Base-by-base conservation (phyloP, 2,888 invertebrate genomes). In the Pollenia griseotomentosa region DNA sequence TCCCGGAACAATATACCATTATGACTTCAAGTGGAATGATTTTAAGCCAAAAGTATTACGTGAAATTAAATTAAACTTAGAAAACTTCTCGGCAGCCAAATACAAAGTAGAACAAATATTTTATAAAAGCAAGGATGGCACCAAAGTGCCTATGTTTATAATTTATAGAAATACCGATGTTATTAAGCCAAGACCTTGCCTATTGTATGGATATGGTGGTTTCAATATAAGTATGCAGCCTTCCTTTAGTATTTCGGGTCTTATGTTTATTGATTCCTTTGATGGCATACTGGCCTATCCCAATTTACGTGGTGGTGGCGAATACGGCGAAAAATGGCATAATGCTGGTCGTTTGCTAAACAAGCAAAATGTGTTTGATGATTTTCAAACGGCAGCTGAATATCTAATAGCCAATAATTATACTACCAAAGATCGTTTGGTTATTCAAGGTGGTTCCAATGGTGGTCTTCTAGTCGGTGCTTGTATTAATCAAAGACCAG, bases 301-400 rank as follows among this genome's bases (percentile, higher is more conserved):
- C 42, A 99, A 99, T 94, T 96, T 99, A 78, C 95, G 99, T 68
- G 99, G 99, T 77, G 99, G 99, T 91, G 98, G 98, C 1, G 99
- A 99, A 93, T 99, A 99, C 93, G 99, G 99, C 59, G 98, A 99
- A 93, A 96, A 96, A 89, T 99, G 99, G 99, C 99, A 99, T 94
- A 97, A 98, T 93, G 97, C 95, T 8, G 99, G 99, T 2, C 96
- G 97, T 33, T 94, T 97, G 87, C 95, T 96, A 4, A 98, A 98
- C 92, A 99, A 99, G 92, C 99, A 99, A 94, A 99, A 99, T 94
- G 97, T 97, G 65, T 99, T 99, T 93, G 97, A 99, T 94, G 99
- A 99, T 94, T 99, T 99, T 94, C 97, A 97, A 92, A 94, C 95
- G 78, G 98, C 99, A 1, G 99, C 97, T 0, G 96, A 98, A 93